Percentiles rank a stretch among this genome's conserved stretches.
Evolutionary conservation across 2,888 invertebrate genomes (phyloP).

Genomic region (Boloria euphrosyne): DNA sequence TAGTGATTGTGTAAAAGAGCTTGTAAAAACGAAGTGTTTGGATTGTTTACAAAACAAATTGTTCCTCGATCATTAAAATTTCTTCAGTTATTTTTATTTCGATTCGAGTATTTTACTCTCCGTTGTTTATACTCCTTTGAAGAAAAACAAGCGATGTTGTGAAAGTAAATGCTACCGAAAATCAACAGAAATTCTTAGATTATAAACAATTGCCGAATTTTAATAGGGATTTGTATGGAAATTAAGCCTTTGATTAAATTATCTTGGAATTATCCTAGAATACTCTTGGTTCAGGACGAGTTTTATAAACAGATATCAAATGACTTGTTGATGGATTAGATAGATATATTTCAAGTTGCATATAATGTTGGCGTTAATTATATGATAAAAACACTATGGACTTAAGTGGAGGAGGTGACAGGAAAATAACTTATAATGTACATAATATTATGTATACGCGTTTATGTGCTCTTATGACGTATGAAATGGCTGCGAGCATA

Average conservation of each 20-base stretch:
- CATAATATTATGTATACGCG: too few species aligned
- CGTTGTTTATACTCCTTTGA: slow-evolving; percentile 26
- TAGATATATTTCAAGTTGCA: neutral
- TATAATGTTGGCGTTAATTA: too few species aligned
- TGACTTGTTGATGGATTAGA: neutral
- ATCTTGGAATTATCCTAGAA: slow-evolving; percentile 39
- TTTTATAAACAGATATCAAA: slow-evolving; percentile 14
- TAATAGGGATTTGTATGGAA: slow-evolving; percentile 42
- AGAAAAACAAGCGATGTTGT: slow-evolving; percentile 30
- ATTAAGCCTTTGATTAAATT: slow-evolving; percentile 47
- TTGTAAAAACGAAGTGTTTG: too few species aligned
- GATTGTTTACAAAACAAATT: too few species aligned
- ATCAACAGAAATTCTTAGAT: slow-evolving; percentile 35
- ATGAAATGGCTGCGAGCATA: too few species aligned
- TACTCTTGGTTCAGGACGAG: slow-evolving; percentile 17
- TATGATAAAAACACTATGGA: too few species aligned
- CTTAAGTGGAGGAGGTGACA: too few species aligned
- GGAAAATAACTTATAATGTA: too few species aligned
- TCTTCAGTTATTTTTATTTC: slow-evolving; percentile 25
- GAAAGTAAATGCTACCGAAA: slow-evolving; percentile 35
- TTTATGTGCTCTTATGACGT: too few species aligned
- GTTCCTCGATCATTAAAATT: slow-evolving; percentile 6
- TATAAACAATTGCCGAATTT: slow-evolving; percentile 45
- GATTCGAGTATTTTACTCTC: slow-evolving; percentile 20
- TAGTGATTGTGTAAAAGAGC: too few species aligned